phyloP scores from a whole-genome alignment of 2,113 vertebrate species.

The Amblyornis subalaris region DNA sequence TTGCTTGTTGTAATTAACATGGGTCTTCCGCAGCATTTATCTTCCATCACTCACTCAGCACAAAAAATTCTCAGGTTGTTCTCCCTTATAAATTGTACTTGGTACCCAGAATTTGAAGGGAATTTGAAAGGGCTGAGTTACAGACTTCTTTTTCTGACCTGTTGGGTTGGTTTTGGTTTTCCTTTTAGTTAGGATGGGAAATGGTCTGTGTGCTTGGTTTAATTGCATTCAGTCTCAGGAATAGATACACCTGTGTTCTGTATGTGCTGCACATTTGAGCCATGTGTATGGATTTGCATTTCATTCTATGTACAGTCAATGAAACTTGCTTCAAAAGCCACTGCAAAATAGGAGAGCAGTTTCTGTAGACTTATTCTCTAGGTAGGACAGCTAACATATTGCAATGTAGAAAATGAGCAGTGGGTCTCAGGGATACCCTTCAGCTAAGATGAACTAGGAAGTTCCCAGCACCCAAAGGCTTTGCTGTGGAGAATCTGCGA shows the following conservation, averaged over 20 bases:
- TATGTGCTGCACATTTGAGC: neutral
- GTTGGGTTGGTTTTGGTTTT: neutral
- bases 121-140: neutral
- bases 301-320: neutral
- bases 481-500: neutral
- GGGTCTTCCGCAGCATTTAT: neutral
- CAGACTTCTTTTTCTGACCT: neutral
- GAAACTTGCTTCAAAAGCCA: neutral
- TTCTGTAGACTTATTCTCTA: neutral
- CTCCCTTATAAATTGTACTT: neutral
- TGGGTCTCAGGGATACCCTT: neutral
- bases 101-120: neutral
- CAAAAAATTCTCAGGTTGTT: neutral
- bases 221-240: neutral
- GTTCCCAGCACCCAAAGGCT: neutral
- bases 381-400: fast-evolving
- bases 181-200: neutral
- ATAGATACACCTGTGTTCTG: neutral
- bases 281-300: neutral
- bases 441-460: neutral
- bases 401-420: neutral
- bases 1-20: conserved; percentile 38
- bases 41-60: neutral
- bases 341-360: neutral
- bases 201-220: neutral